Percentiles rank a stretch among this genome's conserved stretches.
phyloP scores from a whole-genome alignment of 2,888 invertebrate species.

The Darwinula stevensoni region DNA sequence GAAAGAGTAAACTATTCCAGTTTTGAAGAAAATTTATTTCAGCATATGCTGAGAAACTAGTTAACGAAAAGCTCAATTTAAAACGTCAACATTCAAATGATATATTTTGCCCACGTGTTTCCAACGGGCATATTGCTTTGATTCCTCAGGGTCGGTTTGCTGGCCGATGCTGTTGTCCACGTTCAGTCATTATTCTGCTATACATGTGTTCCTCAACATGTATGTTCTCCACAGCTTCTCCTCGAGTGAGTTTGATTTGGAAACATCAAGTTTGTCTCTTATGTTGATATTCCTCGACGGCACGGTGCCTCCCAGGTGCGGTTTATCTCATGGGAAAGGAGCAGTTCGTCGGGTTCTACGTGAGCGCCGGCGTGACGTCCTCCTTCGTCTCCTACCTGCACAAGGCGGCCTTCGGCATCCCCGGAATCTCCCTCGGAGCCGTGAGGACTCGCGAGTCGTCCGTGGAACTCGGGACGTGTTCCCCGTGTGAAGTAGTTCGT shows the following conservation, averaged over 20 bases:
- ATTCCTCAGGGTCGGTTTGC: too few relatives aligned
- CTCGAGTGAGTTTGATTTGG: slow-evolving; percentile 21
- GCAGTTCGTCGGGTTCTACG: slow-evolving; percentile 66
- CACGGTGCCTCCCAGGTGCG: too few relatives aligned
- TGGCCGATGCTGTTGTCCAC: slow-evolving; percentile 75
- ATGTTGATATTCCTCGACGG: too few relatives aligned
- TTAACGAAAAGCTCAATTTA: too few relatives aligned
- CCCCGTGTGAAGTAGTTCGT: slow-evolving; percentile 8
- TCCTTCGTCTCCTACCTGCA: slow-evolving; percentile 53
- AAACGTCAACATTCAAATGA: too few relatives aligned
- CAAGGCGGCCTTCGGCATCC: slow-evolving; percentile 34
- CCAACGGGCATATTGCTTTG: too few relatives aligned
- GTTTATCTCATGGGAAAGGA: slow-evolving; percentile 50
- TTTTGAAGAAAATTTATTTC: slow-evolving; percentile 4
- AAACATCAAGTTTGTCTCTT: too few relatives aligned
- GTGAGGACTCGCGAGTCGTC: slow-evolving; percentile 25
- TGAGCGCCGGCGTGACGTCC: slow-evolving; percentile 60
- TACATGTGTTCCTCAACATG: slow-evolving; percentile 83
- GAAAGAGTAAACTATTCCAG: too few relatives aligned
- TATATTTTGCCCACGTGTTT: too few relatives aligned
- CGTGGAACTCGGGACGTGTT: too few relatives aligned
- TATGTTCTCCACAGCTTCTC: slow-evolving; percentile 69
- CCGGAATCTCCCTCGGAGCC: slow-evolving; percentile 64
- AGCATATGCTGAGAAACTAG: too few relatives aligned
- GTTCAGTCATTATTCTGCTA: slow-evolving; percentile 63